phyloP scores from a whole-genome alignment of 2,888 invertebrate genomes.

The Lysandra coridon region DNA sequence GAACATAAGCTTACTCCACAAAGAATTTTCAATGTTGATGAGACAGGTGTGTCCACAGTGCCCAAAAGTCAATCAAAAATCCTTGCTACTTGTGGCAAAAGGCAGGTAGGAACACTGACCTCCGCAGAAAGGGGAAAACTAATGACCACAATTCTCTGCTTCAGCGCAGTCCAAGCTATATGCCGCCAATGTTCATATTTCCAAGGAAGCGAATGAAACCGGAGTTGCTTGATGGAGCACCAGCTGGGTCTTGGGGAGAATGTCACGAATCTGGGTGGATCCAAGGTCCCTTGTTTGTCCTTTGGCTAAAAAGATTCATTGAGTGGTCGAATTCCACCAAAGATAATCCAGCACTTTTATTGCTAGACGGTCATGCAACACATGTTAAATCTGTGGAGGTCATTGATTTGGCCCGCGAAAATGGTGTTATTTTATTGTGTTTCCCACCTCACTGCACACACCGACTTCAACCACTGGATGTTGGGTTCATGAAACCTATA shows the following conservation, averaged over 20 bases:
- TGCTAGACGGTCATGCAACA: slow-evolving; percentile 40
- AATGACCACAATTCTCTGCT: slow-evolving; percentile 44
- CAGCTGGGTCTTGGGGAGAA: slow-evolving; percentile 45
- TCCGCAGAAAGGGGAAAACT: too few species aligned
- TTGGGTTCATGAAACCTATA: slow-evolving; percentile 42
- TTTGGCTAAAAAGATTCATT: slow-evolving; percentile 41
- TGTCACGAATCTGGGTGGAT: slow-evolving; percentile 46
- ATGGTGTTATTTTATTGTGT: slow-evolving; percentile 41
- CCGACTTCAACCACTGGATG: slow-evolving; percentile 37
- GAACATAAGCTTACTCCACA: too few species aligned
- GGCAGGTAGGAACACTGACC: too few species aligned
- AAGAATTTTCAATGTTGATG: too few species aligned
- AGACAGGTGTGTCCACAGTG: too few species aligned
- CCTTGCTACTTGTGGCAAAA: too few species aligned
- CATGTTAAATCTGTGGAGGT: slow-evolving; percentile 40
- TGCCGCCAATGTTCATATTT: slow-evolving; percentile 48
- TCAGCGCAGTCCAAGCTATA: slow-evolving; percentile 45
- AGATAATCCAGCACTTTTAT: slow-evolving; percentile 32
- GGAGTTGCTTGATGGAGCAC: slow-evolving; percentile 46
- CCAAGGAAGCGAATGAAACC: slow-evolving; percentile 45
- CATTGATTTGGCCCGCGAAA: slow-evolving; percentile 39
- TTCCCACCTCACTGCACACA: slow-evolving; percentile 44
- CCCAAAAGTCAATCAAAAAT: too few species aligned
- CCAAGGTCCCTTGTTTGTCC: slow-evolving; percentile 37
- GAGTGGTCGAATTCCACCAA: too few species aligned